phyloP scores from a whole-genome alignment of 2,888 invertebrate species.

The Caenorhabditis parvicauda region DNA sequence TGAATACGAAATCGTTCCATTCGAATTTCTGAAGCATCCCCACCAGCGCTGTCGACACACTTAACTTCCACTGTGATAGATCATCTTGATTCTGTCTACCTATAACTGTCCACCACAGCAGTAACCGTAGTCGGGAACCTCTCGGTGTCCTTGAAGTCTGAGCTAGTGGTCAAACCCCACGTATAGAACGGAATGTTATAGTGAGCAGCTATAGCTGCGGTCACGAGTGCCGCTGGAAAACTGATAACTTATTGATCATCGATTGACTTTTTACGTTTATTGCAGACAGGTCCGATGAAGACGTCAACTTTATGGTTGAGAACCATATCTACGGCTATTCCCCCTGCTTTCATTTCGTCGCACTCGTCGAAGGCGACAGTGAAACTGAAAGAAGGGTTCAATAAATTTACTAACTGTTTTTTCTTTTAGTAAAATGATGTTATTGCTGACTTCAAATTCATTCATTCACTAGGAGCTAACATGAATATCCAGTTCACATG shows the following conservation, averaged over 20 bases:
- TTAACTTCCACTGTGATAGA: neutral
- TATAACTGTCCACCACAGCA: neutral
- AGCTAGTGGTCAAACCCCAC: constrained; percentile 29
- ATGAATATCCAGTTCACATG: neutral
- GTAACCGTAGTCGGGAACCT: constrained; percentile 25
- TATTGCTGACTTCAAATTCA: too few relatives aligned
- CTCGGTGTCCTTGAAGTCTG: constrained; percentile 16
- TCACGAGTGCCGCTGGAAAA: constrained; percentile 31
- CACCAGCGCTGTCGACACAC: constrained; percentile 38
- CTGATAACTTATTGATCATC: neutral
- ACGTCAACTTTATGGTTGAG: constrained; percentile 37
- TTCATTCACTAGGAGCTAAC: too few relatives aligned
- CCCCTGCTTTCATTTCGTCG: constrained; percentile 37
- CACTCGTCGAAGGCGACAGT: constrained; percentile 37
- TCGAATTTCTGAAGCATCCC: constrained; percentile 29
- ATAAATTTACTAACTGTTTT: neutral
- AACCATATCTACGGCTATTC: constrained; percentile 27
- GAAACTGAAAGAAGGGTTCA: constrained; percentile 20
- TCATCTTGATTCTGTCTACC: too few relatives aligned
- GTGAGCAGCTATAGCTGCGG: constrained; percentile 26
- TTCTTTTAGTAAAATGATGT: neutral
- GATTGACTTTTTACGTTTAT: constrained; percentile 33
- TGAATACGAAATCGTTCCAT: constrained; percentile 42
- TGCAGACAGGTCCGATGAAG: constrained; percentile 48
- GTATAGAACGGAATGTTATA: constrained; percentile 31